Evolutionary conservation across 1,140 invertebrate species (phyloP).

Genomic region (Mya arenaria): DNA sequence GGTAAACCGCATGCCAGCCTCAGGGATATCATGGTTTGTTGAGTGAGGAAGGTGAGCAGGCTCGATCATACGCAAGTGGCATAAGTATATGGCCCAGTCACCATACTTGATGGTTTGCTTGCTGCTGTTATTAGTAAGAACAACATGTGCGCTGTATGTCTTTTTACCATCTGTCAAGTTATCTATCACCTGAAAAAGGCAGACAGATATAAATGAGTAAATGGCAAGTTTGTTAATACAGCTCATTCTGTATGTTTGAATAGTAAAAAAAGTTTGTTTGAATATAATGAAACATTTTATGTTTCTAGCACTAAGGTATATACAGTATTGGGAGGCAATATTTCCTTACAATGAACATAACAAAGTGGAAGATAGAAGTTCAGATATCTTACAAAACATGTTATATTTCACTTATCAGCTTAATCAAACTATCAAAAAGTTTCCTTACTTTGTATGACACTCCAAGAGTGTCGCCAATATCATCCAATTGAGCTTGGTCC

Average conservation of each 20-base stretch:
- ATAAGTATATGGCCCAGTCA: conserved; percentile 72
- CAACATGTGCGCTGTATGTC: conserved; percentile 62
- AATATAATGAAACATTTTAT: too few species aligned
- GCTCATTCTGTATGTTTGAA: too few species aligned
- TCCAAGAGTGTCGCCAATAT: conserved; percentile 20
- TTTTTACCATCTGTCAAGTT: conserved; percentile 62
- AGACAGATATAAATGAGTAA: too few species aligned
- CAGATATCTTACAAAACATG: too few species aligned
- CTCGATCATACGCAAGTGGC: conserved; percentile 68
- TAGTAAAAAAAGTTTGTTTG: too few species aligned
- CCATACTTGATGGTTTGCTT: conserved; percentile 30
- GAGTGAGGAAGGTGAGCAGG: conserved; percentile 61
- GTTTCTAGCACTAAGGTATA: too few species aligned
- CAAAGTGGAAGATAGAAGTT: too few species aligned
- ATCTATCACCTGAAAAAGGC: conserved; percentile 59
- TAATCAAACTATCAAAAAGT: too few species aligned
- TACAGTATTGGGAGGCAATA: too few species aligned
- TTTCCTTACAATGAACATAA: too few species aligned
- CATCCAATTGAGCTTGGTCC: conserved; percentile 35
- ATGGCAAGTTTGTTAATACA: too few species aligned
- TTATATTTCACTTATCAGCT: too few species aligned
- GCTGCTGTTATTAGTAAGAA: conserved; percentile 67
- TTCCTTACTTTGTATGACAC: conserved; percentile 51
- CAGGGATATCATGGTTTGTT: conserved; percentile 45
- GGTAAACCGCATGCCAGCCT: conserved; percentile 58